Base-by-base conservation (phyloP, 2,888 invertebrate genomes). In the Andrena fulva region DNA sequence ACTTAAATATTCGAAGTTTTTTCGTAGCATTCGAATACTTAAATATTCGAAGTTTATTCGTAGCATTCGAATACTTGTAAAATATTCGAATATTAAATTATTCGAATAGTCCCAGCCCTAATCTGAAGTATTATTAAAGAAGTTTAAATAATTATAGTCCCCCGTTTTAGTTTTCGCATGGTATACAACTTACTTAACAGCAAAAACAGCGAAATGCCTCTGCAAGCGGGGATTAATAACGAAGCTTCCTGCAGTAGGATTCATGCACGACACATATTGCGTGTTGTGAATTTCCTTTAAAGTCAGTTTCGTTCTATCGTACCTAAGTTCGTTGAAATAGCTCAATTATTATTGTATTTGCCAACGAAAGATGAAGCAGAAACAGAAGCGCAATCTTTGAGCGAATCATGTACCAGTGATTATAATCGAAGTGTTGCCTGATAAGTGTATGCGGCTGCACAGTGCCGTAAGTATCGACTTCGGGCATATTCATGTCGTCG, bases 401-500 rank as follows among this genome's bases (percentile, higher is more conserved):
- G 69, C 1, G 29, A 42, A 42, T 2, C 16, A 2, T 8, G 6
- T 95, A 96, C 99, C 99, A 99, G 94, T 99, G 99, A 86, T 95
- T 96, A 92, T 99, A 99, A 94, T 99, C 98, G 96, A 99, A 96
- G 93, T 97, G 98, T 93, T 99, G 98, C 29, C 99, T 95, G 82
- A 99, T 97, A 1, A 99, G 95, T 0, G 99, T 99, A 92, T 99
- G 99, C 0, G 99, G 98, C 92, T 99, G 99, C 16, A 99, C 99
- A 0, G 99, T 99, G 76, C 98, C 98, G 93, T 99, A 99, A 75
- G 96, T 96, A 93, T 99, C 99, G 2, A 99, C 98, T 95, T 98
- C 98, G 0, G 99, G 99, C 98, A 99, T 99, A 93, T 99, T 99
- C 96, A 99, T 96, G 91, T 99, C 99, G 91, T 99, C 99, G 77